Conservation (phyloP, 2,113 vertebrate species). For the Calyptommatus sinebrachiatus region DNA sequence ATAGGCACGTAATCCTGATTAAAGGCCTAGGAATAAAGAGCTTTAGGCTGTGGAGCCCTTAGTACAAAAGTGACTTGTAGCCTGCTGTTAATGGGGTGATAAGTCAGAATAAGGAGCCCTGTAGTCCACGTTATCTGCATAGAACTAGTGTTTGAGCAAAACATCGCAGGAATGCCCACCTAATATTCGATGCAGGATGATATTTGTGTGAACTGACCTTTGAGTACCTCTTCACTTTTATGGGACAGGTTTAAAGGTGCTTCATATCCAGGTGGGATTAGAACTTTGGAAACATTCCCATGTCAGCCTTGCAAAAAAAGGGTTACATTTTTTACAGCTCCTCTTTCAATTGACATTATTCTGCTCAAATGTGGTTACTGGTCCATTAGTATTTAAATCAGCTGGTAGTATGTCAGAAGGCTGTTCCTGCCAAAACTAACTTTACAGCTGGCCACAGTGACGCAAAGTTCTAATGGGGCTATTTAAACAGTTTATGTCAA, state of each 20-base stretch:
- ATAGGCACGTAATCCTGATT: no score
- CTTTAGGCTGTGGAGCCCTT: no score
- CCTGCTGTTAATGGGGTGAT: no score
- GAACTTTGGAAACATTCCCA: conserved; percentile 9
- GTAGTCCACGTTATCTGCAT: no score
- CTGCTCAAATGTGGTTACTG: conserved; percentile 41
- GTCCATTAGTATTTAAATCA: conserved; percentile 63
- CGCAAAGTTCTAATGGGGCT: conserved; percentile 4
- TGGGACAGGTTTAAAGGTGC: neutral
- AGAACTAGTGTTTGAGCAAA: no score
- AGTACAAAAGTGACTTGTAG: no score
- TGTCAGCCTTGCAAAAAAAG: neutral
- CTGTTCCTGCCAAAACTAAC: conserved; percentile 16
- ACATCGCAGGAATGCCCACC: no score
- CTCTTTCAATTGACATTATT: conserved; percentile 47
- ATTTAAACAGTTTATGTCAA: conserved; percentile 35
- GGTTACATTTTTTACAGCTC: conserved; percentile 21
- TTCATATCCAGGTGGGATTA: conserved; percentile 1
- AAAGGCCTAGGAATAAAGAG: no score
- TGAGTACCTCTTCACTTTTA: neutral
- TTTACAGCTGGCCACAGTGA: conserved; percentile 25
- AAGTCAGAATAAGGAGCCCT: no score
- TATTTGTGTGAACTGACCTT: neutral
- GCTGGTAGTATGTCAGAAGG: conserved; percentile 31
- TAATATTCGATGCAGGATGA: no score